phyloP scores from a whole-genome alignment of 2,888 invertebrate species.

The Drosophila neonasuta region DNA sequence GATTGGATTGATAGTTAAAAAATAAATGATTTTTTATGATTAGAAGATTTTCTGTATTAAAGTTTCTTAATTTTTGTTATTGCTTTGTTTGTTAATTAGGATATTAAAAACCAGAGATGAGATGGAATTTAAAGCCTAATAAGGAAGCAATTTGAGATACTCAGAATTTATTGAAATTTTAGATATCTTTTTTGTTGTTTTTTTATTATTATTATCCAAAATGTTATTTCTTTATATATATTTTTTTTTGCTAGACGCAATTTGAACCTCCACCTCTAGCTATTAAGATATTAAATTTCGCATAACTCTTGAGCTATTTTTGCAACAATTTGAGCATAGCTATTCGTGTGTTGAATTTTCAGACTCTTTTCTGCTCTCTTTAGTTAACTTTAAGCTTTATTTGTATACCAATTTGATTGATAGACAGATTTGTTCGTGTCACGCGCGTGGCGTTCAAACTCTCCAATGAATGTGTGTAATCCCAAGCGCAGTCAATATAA shows the following conservation, averaged over 20 bases:
- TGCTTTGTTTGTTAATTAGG: too few relatives aligned
- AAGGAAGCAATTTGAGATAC: too few relatives aligned
- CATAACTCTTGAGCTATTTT: background rate
- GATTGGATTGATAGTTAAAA: too few relatives aligned
- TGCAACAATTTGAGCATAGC: background rate
- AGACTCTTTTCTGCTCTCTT: background rate
- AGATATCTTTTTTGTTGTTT: too few relatives aligned
- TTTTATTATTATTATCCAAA: too few relatives aligned
- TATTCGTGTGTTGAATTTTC: background rate
- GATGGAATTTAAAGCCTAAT: too few relatives aligned
- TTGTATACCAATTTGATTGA: constrained; percentile 39
- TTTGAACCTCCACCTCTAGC: background rate
- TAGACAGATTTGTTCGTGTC: constrained; percentile 39
- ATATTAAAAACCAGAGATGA: background rate
- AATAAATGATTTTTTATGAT: too few relatives aligned
- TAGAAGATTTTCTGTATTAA: too few relatives aligned
- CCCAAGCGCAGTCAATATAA: constrained; percentile 60
- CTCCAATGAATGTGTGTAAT: constrained; percentile 15
- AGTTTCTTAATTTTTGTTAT: too few relatives aligned
- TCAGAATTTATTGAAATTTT: too few relatives aligned
- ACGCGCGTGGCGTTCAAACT: constrained; percentile 28
- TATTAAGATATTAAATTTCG: background rate
- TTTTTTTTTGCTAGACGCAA: too few relatives aligned
- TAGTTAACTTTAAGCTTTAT: background rate
- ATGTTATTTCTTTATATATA: too few relatives aligned